Evolutionary conservation across 2,888 invertebrate species (phyloP).

Genomic region (Drosophila pseudotakahashii): DNA sequence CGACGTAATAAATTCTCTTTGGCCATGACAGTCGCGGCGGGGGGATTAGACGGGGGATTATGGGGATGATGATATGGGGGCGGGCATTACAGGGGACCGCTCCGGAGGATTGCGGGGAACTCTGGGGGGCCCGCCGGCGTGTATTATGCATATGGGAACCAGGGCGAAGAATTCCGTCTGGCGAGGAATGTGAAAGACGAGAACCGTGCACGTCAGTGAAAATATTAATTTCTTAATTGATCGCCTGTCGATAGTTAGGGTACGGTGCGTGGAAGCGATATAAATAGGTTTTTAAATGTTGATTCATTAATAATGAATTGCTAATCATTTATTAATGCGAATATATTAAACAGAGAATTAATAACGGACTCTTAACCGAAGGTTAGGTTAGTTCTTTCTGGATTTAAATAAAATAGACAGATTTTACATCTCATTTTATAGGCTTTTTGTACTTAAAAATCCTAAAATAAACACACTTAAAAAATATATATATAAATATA

Average conservation of each 20-base stretch:
- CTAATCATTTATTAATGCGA: no score
- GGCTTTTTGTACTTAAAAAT: no score
- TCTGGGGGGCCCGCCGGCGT: background rate
- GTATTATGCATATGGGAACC: conserved; percentile 36
- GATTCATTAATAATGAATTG: no score
- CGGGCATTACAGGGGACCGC: background rate
- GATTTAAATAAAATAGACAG: no score
- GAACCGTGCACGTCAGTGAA: conserved; percentile 1
- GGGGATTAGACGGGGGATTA: conserved; percentile 1
- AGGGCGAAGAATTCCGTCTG: conserved; percentile 10
- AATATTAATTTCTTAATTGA: conserved; percentile 31
- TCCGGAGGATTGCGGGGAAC: background rate
- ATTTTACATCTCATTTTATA: no score
- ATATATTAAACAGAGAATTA: no score
- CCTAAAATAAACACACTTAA: no score
- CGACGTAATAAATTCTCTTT: conserved; percentile 44
- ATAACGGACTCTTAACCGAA: no score
- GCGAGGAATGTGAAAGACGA: background rate
- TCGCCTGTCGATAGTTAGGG: background rate
- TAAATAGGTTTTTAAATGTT: background rate
- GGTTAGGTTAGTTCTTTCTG: no score
- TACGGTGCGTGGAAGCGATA: background rate
- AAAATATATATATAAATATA: no score
- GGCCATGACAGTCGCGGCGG: conserved; percentile 23
- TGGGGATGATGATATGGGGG: background rate